Percentiles rank a stretch among this genome's conserved stretches.
Conservation (phyloP, 2,888 invertebrate species). For the Scaptomyza polygonia region DNA sequence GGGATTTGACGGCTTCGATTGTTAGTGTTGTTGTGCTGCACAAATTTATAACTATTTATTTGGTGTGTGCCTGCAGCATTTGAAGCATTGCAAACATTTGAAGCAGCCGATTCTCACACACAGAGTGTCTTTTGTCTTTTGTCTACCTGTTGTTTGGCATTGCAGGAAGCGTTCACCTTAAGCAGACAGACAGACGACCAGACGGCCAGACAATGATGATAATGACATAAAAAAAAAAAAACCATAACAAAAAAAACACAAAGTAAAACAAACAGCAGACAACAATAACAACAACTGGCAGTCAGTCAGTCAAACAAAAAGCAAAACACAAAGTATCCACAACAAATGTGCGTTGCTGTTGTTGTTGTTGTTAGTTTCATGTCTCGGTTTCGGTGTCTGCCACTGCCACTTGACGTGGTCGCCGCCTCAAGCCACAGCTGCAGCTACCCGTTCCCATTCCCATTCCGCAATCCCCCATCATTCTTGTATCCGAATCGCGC, state of each 20-base stretch:
- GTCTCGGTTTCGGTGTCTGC: constrained; percentile 70
- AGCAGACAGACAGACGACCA: constrained; percentile 18
- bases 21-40: constrained; percentile 28
- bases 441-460: constrained; percentile 7
- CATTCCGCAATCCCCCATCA: background rate
- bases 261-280: constrained; percentile 60
- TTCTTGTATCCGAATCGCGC: constrained; percentile 52
- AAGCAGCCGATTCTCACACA: constrained; percentile 71
- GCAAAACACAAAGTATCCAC: constrained; percentile 51
- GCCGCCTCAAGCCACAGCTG: constrained; percentile 45
- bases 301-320: constrained; percentile 53
- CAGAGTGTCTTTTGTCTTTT: constrained; percentile 60
- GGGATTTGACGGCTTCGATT: constrained; percentile 64
- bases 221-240: constrained; percentile 56
- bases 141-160: constrained; percentile 80
- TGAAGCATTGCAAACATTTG: constrained; percentile 57
- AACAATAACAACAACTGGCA: constrained; percentile 39
- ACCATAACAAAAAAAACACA: constrained; percentile 23
- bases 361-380: constrained; percentile 18
- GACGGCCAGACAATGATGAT: constrained; percentile 59
- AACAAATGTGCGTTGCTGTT: constrained; percentile 32
- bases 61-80: constrained; percentile 51
- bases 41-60: constrained; percentile 66
- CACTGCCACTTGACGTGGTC: constrained; percentile 60
- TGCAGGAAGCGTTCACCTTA: constrained; percentile 78